Conservation (phyloP, 2,888 invertebrate genomes). For the Polydrusus pterygomalis region DNA sequence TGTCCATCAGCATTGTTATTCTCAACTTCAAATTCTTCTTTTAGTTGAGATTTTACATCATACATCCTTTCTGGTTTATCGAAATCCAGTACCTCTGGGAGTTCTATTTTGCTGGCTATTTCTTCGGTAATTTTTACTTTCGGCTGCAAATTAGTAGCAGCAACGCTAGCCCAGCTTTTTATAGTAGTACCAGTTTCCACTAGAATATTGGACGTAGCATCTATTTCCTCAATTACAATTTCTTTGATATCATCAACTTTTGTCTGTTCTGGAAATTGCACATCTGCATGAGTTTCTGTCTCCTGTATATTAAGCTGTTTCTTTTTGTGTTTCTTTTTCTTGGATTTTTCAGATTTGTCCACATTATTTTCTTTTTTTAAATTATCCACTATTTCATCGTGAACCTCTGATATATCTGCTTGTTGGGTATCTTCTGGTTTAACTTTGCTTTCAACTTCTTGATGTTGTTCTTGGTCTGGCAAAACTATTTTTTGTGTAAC, state of each 20-base stretch:
- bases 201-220: not conserved
- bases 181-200: not conserved
- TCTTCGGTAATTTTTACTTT: not conserved
- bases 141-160: conserved; percentile 28
- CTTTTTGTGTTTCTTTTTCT: conserved; percentile 3
- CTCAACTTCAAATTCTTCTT: not conserved
- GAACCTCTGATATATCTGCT: not conserved
- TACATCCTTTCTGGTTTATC: not conserved
- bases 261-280: not conserved
- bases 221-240: not conserved
- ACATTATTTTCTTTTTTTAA: not conserved
- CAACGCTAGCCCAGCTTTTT: conserved; percentile 33
- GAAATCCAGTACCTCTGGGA: not conserved
- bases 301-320: not conserved
- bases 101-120: not conserved
- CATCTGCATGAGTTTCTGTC: not conserved
- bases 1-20: not conserved
- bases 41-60: not conserved
- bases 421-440: not conserved
- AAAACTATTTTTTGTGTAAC: not conserved
- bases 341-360: not conserved
- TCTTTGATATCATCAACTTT: not conserved
- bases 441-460: not conserved
- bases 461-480: not conserved
- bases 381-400: not conserved